A percentile compares a stretch with the other conserved stretches of the same genome.
Conservation (phyloP, 2,113 vertebrate species). For the Thamnophis sirtalis region DNA sequence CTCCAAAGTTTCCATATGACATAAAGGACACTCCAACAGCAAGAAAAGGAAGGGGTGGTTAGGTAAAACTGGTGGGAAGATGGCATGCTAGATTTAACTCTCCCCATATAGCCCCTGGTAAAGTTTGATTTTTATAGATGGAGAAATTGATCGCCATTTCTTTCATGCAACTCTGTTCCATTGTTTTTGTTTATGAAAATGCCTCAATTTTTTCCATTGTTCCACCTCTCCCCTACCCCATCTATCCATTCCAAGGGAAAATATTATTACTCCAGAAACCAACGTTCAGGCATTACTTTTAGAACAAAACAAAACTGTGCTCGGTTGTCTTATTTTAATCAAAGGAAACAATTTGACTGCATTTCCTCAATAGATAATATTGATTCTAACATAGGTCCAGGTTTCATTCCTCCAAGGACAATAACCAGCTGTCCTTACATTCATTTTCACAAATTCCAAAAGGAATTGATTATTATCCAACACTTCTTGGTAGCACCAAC, state of each 20-base stretch:
- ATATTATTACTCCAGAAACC: background rate
- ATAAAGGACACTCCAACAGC: background rate
- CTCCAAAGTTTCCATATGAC: background rate
- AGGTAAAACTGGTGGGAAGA: background rate
- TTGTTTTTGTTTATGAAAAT: background rate
- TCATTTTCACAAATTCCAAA: background rate
- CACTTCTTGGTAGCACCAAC: constrained; percentile 2
- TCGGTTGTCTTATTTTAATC: background rate
- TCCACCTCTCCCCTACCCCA: background rate
- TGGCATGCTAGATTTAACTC: background rate
- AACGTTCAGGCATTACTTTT: background rate
- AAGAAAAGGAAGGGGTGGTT: background rate
- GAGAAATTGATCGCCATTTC: background rate
- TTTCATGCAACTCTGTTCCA: background rate
- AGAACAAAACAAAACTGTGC: background rate
- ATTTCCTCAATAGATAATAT: background rate
- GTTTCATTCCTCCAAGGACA: background rate
- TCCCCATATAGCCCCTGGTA: background rate
- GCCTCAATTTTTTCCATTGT: background rate
- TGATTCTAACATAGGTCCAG: background rate
- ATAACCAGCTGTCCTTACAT: background rate
- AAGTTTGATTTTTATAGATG: background rate
- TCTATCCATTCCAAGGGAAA: background rate
- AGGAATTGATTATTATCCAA: accelerated
- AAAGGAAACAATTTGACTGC: background rate